A percentile compares a stretch with the other conserved stretches of the same genome.
These are phyloP conservation scores for Chrysomela aeneicollis DNA, from an alignment of 2,888 invertebrate genomes.

Conservation along the genomic window DNA sequence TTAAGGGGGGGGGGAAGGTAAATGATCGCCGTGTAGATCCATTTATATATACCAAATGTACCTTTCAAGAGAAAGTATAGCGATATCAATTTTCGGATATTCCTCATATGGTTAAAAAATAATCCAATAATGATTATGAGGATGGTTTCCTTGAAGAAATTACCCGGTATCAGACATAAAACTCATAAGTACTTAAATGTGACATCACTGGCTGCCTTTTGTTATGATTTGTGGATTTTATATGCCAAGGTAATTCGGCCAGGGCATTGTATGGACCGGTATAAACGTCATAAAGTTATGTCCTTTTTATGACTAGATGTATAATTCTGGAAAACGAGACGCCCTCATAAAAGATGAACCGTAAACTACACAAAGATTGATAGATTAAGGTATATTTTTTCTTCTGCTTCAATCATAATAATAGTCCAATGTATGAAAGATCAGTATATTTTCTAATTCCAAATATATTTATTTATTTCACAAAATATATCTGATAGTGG, in stretches of 20 bases:
- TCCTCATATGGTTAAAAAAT: too few species aligned
- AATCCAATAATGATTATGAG: too few species aligned
- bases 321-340: conserved; percentile 22
- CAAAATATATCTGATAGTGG: too few species aligned
- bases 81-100: too few species aligned
- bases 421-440: neutral
- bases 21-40: too few species aligned
- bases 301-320: conserved; percentile 26
- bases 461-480: too few species aligned
- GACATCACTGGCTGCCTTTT: neutral
- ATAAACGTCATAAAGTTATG: conserved; percentile 27
- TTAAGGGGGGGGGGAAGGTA: too few species aligned
- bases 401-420: conserved; percentile 14
- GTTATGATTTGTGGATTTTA: conserved; percentile 14
- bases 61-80: too few species aligned
- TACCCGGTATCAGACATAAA: too few species aligned
- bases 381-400: conserved; percentile 24
- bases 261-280: conserved; percentile 18
- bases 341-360: conserved; percentile 23
- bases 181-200: neutral
- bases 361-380: conserved; percentile 21
- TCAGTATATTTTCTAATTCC: too few species aligned
- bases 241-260: conserved; percentile 6
- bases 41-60: too few species aligned
- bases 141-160: too few species aligned